phyloP scores from a whole-genome alignment of 2,113 vertebrate species.

The Gavia stellata region DNA sequence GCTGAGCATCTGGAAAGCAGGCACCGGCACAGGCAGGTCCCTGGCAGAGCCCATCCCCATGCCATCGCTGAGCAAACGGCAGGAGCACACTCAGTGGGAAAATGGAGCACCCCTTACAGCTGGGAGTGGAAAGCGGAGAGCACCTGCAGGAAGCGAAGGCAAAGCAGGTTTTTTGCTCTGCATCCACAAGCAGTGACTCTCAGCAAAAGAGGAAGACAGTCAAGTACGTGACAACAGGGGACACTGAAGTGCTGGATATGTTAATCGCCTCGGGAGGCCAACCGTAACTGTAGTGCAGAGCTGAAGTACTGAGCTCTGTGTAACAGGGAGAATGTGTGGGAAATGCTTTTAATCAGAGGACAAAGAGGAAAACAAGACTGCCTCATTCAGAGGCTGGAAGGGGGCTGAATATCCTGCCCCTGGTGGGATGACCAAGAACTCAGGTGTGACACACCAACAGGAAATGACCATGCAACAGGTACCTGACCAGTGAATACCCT shows the following conservation, averaged over 20 bases:
- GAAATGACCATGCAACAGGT: neutral
- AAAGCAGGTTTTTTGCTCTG: neutral
- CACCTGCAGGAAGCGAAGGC: neutral
- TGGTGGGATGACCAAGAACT: neutral
- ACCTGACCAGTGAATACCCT: neutral
- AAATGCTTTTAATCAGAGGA: neutral
- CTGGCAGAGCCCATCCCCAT: fast-evolving
- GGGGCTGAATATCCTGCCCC: neutral
- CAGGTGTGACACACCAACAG: neutral
- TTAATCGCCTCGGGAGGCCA: fast-evolving
- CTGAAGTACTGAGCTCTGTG: neutral
- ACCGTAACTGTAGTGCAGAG: neutral
- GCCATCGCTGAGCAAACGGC: neutral
- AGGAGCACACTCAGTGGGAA: neutral
- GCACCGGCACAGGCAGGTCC: neutral
- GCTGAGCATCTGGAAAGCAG: neutral
- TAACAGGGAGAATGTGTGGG: neutral
- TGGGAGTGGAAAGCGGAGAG: neutral
- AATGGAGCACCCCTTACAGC: neutral
- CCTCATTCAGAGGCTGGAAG: neutral
- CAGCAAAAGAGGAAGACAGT: neutral
- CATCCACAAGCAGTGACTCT: neutral
- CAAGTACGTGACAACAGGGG: neutral
- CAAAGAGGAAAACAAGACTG: neutral
- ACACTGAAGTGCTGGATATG: neutral